Percentiles rank a stretch among this genome's conserved stretches.
Conservation (phyloP, 2,888 invertebrate species). For the Yponomeuta plumbellus region DNA sequence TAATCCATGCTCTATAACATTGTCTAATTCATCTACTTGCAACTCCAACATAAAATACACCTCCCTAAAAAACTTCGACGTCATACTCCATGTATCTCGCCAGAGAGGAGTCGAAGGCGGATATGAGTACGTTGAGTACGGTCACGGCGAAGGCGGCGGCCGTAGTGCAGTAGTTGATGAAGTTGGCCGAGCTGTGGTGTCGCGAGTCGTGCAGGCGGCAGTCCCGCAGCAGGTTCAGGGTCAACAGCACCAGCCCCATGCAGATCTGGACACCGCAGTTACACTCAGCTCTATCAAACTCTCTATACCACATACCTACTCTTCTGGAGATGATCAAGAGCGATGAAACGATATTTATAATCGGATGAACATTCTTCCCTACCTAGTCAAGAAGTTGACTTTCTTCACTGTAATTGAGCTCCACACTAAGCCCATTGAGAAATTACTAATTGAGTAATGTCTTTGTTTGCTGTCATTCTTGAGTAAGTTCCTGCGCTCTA, state of each 20-base stretch:
- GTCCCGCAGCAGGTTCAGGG: slow-evolving; percentile 84
- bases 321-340: background rate
- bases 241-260: slow-evolving; percentile 84
- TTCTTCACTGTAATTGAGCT: too few species aligned
- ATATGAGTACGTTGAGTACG: slow-evolving; percentile 84
- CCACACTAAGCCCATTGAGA: too few species aligned
- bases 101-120: slow-evolving; percentile 85
- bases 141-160: slow-evolving; percentile 84
- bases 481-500: too few species aligned
- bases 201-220: slow-evolving; percentile 84
- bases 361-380: too few species aligned
- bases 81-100: slow-evolving; percentile 55
- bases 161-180: slow-evolving; percentile 83
- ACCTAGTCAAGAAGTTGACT: too few species aligned
- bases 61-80: background rate
- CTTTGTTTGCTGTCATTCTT: too few species aligned
- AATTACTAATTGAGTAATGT: too few species aligned
- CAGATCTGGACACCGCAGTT: slow-evolving; percentile 73
- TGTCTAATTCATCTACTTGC: background rate
- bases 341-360: too few species aligned
- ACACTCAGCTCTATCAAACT: too few species aligned
- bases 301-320: background rate
- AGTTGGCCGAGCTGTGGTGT: slow-evolving; percentile 81
- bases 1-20: background rate
- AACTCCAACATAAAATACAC: background rate